Conservation (phyloP, 2,888 invertebrate species). For the Leptinotarsa peninsularis region DNA sequence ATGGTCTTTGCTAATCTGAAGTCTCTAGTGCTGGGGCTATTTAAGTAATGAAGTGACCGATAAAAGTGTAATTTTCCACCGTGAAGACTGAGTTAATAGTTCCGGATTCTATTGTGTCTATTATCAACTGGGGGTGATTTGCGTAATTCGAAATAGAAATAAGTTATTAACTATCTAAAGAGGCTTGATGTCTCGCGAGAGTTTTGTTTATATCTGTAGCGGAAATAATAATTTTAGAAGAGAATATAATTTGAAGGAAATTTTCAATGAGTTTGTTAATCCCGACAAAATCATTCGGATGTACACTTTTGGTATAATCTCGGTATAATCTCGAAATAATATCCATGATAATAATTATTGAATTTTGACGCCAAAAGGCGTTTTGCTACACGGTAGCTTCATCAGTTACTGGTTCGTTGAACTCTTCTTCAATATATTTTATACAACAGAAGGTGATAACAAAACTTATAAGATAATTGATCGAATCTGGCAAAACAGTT, state of each 20-base stretch:
- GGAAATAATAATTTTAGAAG: not conserved
- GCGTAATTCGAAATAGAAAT: constrained; percentile 1
- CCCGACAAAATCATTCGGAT: too few relatives aligned
- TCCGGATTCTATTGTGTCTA: constrained; percentile 1
- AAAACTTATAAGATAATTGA: too few relatives aligned
- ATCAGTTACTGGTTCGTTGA: too few relatives aligned
- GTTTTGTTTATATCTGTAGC: not conserved
- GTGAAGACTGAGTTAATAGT: constrained; percentile 8
- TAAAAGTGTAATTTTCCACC: constrained; percentile 27
- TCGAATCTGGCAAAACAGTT: too few relatives aligned
- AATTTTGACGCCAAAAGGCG: too few relatives aligned
- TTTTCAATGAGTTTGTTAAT: not conserved
- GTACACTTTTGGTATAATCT: too few relatives aligned
- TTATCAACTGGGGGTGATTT: constrained; percentile 1
- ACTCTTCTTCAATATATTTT: too few relatives aligned
- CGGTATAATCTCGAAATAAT: too few relatives aligned
- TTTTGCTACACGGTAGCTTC: too few relatives aligned
- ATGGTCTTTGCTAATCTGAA: constrained; percentile 33
- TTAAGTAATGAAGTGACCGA: constrained; percentile 30
- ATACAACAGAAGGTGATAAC: too few relatives aligned
- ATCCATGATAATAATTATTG: too few relatives aligned
- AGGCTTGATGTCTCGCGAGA: not conserved
- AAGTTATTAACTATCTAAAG: not conserved
- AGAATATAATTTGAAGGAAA: not conserved
- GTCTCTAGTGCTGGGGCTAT: constrained; percentile 23